Percentiles rank a stretch among this genome's conserved stretches.
Conservation (phyloP, 2,113 vertebrate species). For the Monopterus albus region DNA sequence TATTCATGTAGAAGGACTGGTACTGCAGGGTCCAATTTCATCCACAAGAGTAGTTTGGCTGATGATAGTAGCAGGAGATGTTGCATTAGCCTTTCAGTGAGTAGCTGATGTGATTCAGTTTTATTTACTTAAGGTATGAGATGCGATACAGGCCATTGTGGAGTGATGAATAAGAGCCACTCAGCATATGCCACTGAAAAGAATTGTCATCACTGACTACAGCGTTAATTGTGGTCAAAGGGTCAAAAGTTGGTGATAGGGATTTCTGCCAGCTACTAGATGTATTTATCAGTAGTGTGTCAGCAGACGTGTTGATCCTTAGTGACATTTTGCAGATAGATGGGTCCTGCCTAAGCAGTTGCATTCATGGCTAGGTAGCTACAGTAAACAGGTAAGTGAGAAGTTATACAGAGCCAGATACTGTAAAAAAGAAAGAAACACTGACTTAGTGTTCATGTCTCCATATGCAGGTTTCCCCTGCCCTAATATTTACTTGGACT, state of each 20-base stretch:
- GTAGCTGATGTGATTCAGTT: not conserved
- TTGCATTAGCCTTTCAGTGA: constrained; percentile 26
- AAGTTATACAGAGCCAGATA: not conserved
- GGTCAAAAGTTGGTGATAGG: constrained; percentile 36
- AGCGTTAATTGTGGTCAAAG: constrained; percentile 41
- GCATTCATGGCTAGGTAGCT: not conserved
- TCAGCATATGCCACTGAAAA: constrained; percentile 11
- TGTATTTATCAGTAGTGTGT: constrained; percentile 43
- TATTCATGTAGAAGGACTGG: constrained; percentile 57
- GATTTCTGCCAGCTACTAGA: constrained; percentile 41
- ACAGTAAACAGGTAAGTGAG: constrained; percentile 25
- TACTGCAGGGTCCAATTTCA: constrained; percentile 33
- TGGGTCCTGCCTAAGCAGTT: not conserved
- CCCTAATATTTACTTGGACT: constrained; percentile 26
- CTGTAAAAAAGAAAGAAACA: not conserved
- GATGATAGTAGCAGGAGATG: constrained; percentile 6
- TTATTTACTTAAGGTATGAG: constrained; percentile 23
- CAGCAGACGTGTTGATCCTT: constrained; percentile 8
- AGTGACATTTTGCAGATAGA: not conserved
- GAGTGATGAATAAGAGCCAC: constrained; percentile 14
- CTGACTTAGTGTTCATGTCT: not conserved
- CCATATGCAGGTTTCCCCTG: not conserved
- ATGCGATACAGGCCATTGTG: not conserved
- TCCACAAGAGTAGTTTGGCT: constrained; percentile 22
- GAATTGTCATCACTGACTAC: constrained; percentile 27